These are phyloP conservation scores for Myotis davidii DNA, from an alignment of 2,113 vertebrate species.

Conservation along the genomic window DNA sequence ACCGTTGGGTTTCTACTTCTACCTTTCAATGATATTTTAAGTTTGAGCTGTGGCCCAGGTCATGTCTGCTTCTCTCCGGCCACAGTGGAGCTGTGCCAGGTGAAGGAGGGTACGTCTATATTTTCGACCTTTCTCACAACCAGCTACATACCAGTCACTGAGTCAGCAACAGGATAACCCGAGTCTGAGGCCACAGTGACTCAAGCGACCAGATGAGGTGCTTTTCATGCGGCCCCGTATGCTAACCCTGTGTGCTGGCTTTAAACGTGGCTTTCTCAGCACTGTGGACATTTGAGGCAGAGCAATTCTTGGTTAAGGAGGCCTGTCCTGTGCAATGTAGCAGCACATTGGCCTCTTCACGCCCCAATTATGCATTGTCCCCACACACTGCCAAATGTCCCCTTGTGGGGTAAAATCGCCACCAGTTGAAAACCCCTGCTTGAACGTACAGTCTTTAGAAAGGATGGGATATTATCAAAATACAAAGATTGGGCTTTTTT, in stretches of 20 bases:
- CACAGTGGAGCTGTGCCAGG: not conserved
- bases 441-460: not conserved
- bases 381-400: not conserved
- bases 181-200: not conserved
- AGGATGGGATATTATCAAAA: not conserved
- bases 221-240: not conserved
- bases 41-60: not conserved
- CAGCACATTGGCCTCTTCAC: no score
- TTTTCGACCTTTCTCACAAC: not conserved
- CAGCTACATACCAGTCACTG: not conserved
- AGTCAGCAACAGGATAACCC: not conserved
- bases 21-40: constrained; percentile 65
- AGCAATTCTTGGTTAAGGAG: not conserved
- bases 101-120: not conserved
- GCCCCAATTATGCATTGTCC: not conserved
- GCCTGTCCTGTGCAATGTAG: rapidly evolving
- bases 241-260: not conserved
- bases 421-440: not conserved
- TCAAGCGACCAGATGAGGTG: not conserved
- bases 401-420: not conserved
- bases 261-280: not conserved
- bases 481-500: not conserved
- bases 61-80: not conserved
- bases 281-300: not conserved
- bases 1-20: constrained; percentile 58